phyloP scores from a whole-genome alignment of 2,888 invertebrate genomes.

The Fabriciana adippe region DNA sequence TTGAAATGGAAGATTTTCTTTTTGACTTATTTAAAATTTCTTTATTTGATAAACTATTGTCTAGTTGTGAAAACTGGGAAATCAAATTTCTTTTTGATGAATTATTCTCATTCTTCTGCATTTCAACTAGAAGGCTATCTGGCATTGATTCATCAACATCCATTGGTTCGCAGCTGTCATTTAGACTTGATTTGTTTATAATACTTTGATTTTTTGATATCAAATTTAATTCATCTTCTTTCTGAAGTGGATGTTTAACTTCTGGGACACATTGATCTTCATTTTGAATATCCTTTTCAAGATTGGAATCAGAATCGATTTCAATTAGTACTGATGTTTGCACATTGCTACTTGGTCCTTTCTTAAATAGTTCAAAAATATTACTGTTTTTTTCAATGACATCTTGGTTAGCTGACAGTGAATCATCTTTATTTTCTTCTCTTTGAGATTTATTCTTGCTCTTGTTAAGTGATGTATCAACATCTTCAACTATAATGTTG shows the following conservation, averaged over 20 bases:
- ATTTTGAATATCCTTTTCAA: conserved; percentile 43
- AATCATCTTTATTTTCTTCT: conserved; percentile 23
- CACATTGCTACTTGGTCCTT: conserved; percentile 48
- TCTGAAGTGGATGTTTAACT: conserved; percentile 45
- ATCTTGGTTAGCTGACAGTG: conserved; percentile 3
- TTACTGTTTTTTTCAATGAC: conserved; percentile 34
- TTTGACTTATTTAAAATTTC: conserved; percentile 43
- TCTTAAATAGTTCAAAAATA: conserved; percentile 51
- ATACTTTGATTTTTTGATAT: conserved; percentile 17
- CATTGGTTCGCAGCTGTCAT: conserved; percentile 70
- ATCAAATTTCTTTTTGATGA: conserved; percentile 22
- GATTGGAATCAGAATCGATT: conserved; percentile 65
- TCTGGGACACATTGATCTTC: conserved; percentile 72
- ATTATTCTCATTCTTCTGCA: conserved; percentile 36
- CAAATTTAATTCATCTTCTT: conserved; percentile 10
- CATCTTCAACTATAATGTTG: conserved; percentile 24
- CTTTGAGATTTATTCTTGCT: conserved; percentile 22
- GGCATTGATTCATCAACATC: conserved; percentile 74
- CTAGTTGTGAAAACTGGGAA: background rate
- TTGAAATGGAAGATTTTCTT: conserved; percentile 45
- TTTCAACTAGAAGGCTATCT: conserved; percentile 51
- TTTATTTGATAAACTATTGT: conserved; percentile 20
- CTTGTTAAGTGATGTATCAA: conserved; percentile 24
- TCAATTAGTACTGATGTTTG: conserved; percentile 59
- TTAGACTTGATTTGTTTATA: conserved; percentile 30